These are phyloP conservation scores for Cantharis lateralis DNA, from an alignment of 2,888 invertebrate species.

Conservation along the genomic window DNA sequence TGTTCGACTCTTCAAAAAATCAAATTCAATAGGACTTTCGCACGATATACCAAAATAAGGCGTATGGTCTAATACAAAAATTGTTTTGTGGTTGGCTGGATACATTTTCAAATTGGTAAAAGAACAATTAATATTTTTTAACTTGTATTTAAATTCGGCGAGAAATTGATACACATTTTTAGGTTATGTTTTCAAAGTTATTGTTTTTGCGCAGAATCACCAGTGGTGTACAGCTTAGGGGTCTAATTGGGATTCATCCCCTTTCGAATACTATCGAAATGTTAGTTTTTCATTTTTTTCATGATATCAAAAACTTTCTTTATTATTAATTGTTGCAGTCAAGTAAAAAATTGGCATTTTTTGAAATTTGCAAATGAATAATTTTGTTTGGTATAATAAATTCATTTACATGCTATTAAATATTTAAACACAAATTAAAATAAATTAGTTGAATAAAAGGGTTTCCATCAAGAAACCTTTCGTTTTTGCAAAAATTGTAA, in stretches of 20 bases:
- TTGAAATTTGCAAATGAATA: no score
- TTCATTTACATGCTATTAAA: no score
- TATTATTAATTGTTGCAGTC: no score
- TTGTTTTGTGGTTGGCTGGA: conserved; percentile 89
- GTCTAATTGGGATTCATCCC: neutral
- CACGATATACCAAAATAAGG: conserved; percentile 87
- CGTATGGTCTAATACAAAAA: conserved; percentile 93
- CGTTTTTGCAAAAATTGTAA: no score
- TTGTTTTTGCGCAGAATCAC: neutral
- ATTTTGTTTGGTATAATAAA: no score
- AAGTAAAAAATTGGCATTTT: no score
- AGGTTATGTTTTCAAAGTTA: conserved; percentile 4
- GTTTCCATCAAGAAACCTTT: no score
- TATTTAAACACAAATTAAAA: no score
- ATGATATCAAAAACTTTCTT: no score
- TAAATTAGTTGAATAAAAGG: no score
- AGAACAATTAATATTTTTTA: conserved; percentile 22
- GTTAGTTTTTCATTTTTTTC: no score
- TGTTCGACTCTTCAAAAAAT: conserved; percentile 71
- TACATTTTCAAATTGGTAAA: conserved; percentile 58
- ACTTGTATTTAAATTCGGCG: neutral
- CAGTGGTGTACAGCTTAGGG: neutral
- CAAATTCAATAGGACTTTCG: conserved; percentile 83
- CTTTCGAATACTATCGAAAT: no score
- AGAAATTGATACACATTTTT: neutral